Base-by-base conservation (phyloP, 2,888 invertebrate genomes). In the Drosophila neotestacea region DNA sequence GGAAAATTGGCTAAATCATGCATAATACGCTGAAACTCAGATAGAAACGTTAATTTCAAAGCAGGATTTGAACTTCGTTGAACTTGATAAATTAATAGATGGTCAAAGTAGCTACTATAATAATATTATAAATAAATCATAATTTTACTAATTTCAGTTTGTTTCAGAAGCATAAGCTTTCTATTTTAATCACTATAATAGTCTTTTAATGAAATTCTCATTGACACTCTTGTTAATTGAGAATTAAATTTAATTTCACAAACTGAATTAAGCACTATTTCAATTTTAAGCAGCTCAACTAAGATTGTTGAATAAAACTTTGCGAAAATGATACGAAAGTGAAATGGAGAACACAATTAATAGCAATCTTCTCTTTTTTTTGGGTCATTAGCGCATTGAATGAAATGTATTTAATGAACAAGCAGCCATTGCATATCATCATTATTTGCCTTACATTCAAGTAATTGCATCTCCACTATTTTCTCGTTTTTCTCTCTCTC, bases 1-100 rank as follows among this genome's bases (percentile, higher is more conserved):
- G 22, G 7, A 11, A 38, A 28, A 58, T 38, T 38, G 46, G 62
- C 62, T 30, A 51, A 36, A 41, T 59, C 48, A 41, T 59, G 59
- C 59, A 52, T 4, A 56, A 42, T 32, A 44, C n/a, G 56, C 34
- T 4, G 44, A 27, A 36, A 44, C 16, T 42, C 44, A 36, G 56
- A 34, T 34, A 36, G 46, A 46, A 42, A 44, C 44, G 55, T 27
- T 55, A 55, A 55, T 56, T 36, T 22, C 28, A 36, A 13, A 28
- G 10, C 46, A 13, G 27, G 34, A 27, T 38, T 58, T 13, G 11
- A 34, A 22, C 27, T 44, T 13, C 4, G 55, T 2, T 42, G 22
- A 42, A 55, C 22, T 34, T 44, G 32, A 34, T 3, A n/a, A 34
- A 42, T n/a, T 55, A 42, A 1, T 6, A 6, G 22, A 28, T 28